Conservation (phyloP, 2,888 invertebrate genomes). For the Papilio protenor region DNA sequence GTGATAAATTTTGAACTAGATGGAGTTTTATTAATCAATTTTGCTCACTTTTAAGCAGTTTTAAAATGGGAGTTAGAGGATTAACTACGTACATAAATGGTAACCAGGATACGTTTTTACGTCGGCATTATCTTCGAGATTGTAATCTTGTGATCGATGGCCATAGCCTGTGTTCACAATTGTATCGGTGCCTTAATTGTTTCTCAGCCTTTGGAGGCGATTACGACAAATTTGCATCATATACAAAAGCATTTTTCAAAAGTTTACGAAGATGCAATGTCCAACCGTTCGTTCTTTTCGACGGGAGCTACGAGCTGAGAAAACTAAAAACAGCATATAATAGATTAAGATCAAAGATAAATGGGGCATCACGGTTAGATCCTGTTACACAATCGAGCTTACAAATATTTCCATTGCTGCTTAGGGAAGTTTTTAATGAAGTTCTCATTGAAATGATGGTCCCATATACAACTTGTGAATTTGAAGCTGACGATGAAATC, state of each 20-base stretch:
- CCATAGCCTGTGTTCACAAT: constrained; percentile 88
- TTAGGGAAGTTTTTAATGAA: constrained; percentile 90
- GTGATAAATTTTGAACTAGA: background rate
- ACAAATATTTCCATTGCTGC: constrained; percentile 89
- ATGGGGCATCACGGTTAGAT: constrained; percentile 83
- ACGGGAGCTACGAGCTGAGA: constrained; percentile 90
- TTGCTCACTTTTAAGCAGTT: constrained; percentile 6
- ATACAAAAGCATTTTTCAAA: constrained; percentile 87
- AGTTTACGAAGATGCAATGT: constrained; percentile 88
- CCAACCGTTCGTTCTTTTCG: constrained; percentile 89
- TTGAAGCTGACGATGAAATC: constrained; percentile 95
- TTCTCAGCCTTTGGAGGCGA: constrained; percentile 93
- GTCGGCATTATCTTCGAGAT: constrained; percentile 86
- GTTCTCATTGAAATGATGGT: constrained; percentile 87
- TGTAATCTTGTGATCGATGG: constrained; percentile 91
- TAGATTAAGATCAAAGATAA: constrained; percentile 85
- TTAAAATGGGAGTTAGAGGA: constrained; percentile 91
- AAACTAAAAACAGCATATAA: constrained; percentile 87
- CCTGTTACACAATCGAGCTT: constrained; percentile 80
- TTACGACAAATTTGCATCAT: constrained; percentile 90
- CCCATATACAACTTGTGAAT: constrained; percentile 89
- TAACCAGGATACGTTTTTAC: constrained; percentile 86
- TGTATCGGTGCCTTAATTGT: constrained; percentile 86
- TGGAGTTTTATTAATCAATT: background rate
- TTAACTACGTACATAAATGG: constrained; percentile 91